Evolutionary conservation across 2,113 vertebrate species (phyloP).

Genomic region (Marmota monax): DNA sequence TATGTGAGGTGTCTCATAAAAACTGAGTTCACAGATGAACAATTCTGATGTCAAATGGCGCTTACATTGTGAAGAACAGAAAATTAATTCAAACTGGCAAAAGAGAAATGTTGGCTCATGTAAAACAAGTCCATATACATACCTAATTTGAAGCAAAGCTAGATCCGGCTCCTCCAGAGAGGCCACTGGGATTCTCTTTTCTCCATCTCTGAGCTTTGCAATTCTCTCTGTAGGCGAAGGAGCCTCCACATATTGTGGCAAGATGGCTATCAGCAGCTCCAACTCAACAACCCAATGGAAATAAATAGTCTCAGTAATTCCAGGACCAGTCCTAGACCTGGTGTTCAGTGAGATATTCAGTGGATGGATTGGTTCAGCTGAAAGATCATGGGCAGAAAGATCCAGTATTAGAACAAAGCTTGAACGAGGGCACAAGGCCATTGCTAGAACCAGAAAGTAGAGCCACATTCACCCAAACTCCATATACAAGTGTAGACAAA

Average conservation of each 20-base stretch:
- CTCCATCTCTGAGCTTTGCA: background rate
- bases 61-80: background rate
- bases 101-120: background rate
- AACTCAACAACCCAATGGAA: background rate
- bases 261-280: background rate
- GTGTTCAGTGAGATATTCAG: background rate
- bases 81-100: background rate
- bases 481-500: background rate
- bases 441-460: background rate
- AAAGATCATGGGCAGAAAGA: background rate
- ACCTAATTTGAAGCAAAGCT: background rate
- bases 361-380: background rate
- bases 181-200: background rate
- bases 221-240: background rate
- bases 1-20: constrained; percentile 10
- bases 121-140: background rate
- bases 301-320: background rate
- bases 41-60: background rate
- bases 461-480: background rate
- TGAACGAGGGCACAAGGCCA: background rate
- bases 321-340: background rate
- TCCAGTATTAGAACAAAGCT: background rate
- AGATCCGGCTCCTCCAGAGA: background rate
- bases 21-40: background rate
- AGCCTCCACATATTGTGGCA: background rate